Evolutionary conservation across 2,888 invertebrate species (phyloP).

Genomic region (Nysson spinosus): DNA sequence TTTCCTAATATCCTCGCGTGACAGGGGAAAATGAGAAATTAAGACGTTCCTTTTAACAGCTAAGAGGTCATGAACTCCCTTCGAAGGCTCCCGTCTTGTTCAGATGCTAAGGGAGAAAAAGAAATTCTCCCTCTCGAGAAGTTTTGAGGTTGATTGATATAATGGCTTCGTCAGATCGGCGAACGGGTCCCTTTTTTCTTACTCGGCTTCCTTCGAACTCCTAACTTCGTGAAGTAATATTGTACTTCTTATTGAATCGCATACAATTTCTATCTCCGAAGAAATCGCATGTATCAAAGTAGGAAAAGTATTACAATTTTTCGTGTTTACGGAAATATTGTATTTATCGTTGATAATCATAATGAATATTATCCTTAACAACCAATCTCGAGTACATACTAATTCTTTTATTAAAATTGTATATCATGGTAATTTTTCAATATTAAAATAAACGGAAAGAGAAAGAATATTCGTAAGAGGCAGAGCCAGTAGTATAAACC

Average conservation of each 20-base stretch:
- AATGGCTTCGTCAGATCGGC: slow-evolving; percentile 13
- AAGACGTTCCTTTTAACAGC: slow-evolving; percentile 17
- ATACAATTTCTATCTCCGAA: too few species aligned
- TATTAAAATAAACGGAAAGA: too few species aligned
- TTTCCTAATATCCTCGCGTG: slow-evolving; percentile 13
- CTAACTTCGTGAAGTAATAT: slow-evolving; percentile 15
- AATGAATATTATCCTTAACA: too few species aligned
- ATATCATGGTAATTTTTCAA: too few species aligned
- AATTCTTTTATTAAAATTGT: too few species aligned
- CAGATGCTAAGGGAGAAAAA: neutral
- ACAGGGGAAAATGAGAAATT: slow-evolving; percentile 19
- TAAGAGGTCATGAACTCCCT: slow-evolving; percentile 2
- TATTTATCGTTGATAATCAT: too few species aligned
- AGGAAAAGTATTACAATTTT: too few species aligned
- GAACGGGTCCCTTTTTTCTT: slow-evolving; percentile 7
- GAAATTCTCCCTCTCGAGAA: slow-evolving; percentile 4
- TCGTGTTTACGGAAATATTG: too few species aligned
- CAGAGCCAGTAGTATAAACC: too few species aligned
- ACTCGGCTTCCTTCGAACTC: slow-evolving; percentile 2
- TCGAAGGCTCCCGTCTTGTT: neutral
- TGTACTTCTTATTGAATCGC: slow-evolving; percentile 12
- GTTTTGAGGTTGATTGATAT: slow-evolving; percentile 29
- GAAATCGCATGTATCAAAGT: too few species aligned
- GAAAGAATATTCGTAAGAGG: too few species aligned
- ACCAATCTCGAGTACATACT: too few species aligned